Percentiles rank a stretch among this genome's conserved stretches.
Evolutionary conservation across 1,140 invertebrate genomes (phyloP).

Genomic region (Ceratina japonica): DNA sequence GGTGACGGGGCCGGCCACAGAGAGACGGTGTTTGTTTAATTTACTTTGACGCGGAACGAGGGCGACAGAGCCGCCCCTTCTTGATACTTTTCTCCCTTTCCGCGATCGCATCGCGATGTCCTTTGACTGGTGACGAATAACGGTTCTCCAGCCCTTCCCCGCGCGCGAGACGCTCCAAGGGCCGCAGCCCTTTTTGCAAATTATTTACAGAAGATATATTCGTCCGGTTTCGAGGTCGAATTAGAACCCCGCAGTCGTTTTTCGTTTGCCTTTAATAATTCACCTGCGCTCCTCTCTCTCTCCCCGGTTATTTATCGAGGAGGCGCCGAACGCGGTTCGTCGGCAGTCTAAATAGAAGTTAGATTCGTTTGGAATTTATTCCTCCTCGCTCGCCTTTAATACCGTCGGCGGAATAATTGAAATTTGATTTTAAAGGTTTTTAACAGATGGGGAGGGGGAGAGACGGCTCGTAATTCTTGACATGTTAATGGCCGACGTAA

Average conservation of each 20-base stretch:
- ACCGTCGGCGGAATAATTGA: neutral
- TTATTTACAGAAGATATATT: constrained; percentile 2
- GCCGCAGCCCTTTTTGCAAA: neutral
- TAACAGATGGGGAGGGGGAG: too few species aligned
- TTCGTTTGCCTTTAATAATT: too few species aligned
- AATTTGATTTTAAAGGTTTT: neutral
- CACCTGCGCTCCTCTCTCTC: too few species aligned
- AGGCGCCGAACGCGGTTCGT: too few species aligned
- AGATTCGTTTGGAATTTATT: too few species aligned
- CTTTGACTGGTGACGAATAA: constrained; percentile 30
- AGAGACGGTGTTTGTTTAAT: constrained; percentile 65
- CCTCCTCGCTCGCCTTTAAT: too few species aligned
- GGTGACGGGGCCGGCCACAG: constrained; percentile 34
- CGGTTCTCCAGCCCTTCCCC: neutral
- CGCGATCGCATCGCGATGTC: neutral
- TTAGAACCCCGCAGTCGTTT: neutral
- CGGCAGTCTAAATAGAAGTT: too few species aligned
- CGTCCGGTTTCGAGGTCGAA: neutral
- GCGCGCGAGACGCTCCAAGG: too few species aligned
- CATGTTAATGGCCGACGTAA: neutral
- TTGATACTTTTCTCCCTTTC: constrained; percentile 32
- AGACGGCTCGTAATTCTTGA: neutral
- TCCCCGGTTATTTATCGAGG: too few species aligned
- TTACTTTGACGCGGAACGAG: constrained; percentile 53
- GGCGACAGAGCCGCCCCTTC: constrained; percentile 30